Conservation (phyloP, 2,888 invertebrate genomes). For the Harmothoe impar region DNA sequence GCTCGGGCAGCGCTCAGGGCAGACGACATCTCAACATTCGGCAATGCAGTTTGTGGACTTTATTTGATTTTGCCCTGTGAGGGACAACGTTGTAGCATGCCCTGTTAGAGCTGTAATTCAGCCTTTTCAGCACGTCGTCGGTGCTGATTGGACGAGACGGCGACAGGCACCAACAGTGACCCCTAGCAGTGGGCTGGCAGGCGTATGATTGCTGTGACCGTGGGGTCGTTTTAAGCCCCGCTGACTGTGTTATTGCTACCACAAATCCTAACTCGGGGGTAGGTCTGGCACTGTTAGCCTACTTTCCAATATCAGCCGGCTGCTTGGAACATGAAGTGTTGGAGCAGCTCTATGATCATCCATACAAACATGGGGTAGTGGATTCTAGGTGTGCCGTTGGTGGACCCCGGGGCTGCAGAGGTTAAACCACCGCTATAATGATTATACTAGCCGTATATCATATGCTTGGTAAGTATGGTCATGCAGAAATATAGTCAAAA, state of each 20-base stretch:
- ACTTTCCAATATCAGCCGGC: too few species aligned
- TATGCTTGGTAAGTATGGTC: too few species aligned
- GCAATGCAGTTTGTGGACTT: neutral
- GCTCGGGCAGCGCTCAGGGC: neutral
- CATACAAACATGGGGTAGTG: too few species aligned
- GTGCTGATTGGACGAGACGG: neutral
- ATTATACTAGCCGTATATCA: too few species aligned
- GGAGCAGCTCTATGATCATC: too few species aligned
- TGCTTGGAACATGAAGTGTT: too few species aligned
- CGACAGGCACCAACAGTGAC: neutral
- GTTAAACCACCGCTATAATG: too few species aligned
- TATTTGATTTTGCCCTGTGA: neutral
- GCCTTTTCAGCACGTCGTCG: neutral
- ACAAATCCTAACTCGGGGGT: neutral
- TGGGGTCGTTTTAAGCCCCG: neutral
- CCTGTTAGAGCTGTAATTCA: neutral
- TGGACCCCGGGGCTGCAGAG: too few species aligned
- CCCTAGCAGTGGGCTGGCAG: neutral
- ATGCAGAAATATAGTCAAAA: too few species aligned
- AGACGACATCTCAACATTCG: neutral
- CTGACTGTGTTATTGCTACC: slow-evolving; percentile 5
- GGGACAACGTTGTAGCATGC: neutral
- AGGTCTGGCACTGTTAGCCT: neutral
- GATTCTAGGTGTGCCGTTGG: too few species aligned
- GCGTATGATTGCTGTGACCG: neutral